phyloP scores from a whole-genome alignment of 2,113 vertebrate genomes.

The Ochotona curzoniae region DNA sequence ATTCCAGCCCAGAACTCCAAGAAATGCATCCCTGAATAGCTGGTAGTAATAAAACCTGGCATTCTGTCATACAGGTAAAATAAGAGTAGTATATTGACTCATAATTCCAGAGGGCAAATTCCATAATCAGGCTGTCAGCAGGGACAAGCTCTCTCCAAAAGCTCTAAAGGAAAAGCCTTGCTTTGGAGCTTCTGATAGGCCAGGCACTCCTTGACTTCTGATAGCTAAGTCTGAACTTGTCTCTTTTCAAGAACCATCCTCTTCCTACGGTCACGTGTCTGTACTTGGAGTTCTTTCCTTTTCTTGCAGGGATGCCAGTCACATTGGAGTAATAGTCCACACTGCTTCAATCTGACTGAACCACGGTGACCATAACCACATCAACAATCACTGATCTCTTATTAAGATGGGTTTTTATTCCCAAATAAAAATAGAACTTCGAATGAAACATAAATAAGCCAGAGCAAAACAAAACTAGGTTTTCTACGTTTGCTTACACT shows the following conservation, averaged over 20 bases:
- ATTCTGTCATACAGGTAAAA: background rate
- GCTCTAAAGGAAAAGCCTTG: background rate
- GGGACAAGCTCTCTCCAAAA: rapidly evolving
- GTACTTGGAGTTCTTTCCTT: background rate
- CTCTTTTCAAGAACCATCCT: too few species aligned
- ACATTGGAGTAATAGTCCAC: too few species aligned
- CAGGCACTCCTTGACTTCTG: background rate
- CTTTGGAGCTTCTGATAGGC: background rate
- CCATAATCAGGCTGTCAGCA: background rate
- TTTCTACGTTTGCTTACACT: too few species aligned
- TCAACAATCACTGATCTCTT: background rate
- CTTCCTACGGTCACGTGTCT: background rate
- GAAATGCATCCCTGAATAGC: background rate
- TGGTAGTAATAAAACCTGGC: background rate
- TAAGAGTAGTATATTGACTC: background rate
- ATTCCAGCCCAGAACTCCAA: background rate
- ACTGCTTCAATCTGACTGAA: background rate
- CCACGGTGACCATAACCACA: background rate
- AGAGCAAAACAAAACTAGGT: too few species aligned
- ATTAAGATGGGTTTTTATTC: too few species aligned
- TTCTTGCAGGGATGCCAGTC: background rate
- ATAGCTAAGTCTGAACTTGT: rapidly evolving
- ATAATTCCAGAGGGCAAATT: background rate
- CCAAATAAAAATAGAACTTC: too few species aligned
- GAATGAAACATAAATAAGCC: too few species aligned